These are phyloP conservation scores for Rhadina sibilatrix DNA, from an alignment of 2,113 vertebrate genomes.

Conservation along the genomic window DNA sequence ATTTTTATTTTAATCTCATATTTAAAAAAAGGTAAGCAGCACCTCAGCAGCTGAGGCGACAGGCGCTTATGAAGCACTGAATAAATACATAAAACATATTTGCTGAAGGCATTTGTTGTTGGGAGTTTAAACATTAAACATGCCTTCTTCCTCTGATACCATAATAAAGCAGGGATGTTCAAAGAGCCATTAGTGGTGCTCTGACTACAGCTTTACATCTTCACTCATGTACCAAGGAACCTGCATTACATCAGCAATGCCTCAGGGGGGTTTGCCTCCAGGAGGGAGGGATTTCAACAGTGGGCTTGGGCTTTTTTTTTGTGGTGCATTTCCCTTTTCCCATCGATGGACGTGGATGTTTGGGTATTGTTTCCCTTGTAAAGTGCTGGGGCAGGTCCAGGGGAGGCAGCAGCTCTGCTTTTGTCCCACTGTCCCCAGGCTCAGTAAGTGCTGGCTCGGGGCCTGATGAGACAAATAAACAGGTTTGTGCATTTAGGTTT, in stretches of 20 bases:
- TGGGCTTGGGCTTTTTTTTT: neutral
- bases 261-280: conserved; percentile 27
- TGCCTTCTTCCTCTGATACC: neutral
- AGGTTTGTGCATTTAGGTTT: conserved; percentile 49
- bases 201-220: conserved; percentile 26
- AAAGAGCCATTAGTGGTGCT: conserved; percentile 34
- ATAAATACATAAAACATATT: conserved; percentile 53
- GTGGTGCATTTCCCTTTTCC: neutral
- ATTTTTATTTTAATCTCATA: no score
- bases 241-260: neutral
- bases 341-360: neutral
- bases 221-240: neutral
- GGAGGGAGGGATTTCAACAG: neutral
- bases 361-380: neutral
- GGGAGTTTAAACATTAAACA: conserved; percentile 60
- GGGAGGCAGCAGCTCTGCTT: neutral
- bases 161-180: conserved; percentile 34
- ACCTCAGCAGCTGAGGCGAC: conserved; percentile 1
- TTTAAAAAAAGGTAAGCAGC: neutral
- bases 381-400: neutral
- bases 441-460: neutral
- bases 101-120: conserved; percentile 56
- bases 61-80: neutral
- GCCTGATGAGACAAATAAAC: conserved; percentile 40
- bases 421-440: neutral